Conservation (phyloP, 2,888 invertebrate genomes). For the Achlya flavicornis region DNA sequence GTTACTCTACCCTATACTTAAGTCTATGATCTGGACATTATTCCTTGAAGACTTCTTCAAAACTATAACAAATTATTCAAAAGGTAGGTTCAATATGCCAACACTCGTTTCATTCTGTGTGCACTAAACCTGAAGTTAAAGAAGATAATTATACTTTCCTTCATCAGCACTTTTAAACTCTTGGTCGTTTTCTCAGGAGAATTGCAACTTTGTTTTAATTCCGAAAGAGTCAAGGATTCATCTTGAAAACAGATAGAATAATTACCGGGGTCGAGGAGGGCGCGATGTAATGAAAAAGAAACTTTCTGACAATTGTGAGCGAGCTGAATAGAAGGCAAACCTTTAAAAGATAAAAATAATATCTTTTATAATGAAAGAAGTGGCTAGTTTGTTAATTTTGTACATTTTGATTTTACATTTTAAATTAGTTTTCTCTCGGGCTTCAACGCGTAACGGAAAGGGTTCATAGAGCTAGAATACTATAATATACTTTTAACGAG, state of each 20-base stretch:
- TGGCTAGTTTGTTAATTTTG: conserved; percentile 20
- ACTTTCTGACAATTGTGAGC: conserved; percentile 24
- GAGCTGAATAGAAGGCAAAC: conserved; percentile 17
- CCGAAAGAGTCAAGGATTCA: conserved; percentile 32
- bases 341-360: conserved; percentile 18
- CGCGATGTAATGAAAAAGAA: conserved; percentile 39
- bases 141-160: conserved; percentile 36
- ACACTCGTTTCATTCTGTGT: not conserved
- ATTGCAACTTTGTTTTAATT: conserved; percentile 30
- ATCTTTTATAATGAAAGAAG: not conserved
- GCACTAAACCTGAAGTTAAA: conserved; percentile 18
- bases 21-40: too few relatives aligned
- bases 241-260: conserved; percentile 34
- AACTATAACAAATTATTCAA: too few relatives aligned
- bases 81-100: not conserved
- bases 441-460: too few relatives aligned
- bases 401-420: conserved; percentile 25
- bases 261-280: conserved; percentile 17
- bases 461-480: too few relatives aligned
- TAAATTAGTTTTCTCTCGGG: not conserved
- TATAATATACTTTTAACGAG: too few relatives aligned
- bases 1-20: too few relatives aligned
- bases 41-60: too few relatives aligned
- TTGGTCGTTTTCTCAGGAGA: conserved; percentile 29
- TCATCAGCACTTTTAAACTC: conserved; percentile 26